phyloP scores from a whole-genome alignment of 1,140 invertebrate species.

The Dendroctonus valens region DNA sequence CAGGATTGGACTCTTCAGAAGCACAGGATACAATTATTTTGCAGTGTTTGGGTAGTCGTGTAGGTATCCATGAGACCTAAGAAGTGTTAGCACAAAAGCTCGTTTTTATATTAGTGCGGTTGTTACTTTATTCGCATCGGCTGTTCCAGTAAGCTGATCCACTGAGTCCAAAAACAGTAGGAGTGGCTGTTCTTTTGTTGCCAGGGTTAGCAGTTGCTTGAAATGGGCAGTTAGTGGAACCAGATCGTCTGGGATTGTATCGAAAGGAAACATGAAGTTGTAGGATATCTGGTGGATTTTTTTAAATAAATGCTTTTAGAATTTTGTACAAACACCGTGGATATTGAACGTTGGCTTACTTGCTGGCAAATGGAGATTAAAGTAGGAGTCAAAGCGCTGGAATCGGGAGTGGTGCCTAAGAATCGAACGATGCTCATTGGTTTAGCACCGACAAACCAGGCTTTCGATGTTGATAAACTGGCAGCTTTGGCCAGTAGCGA shows the following conservation, averaged over 20 bases:
- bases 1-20: slow-evolving; percentile 80
- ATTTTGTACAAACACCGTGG: no score
- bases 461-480: slow-evolving; percentile 65
- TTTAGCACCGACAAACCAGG: slow-evolving; percentile 71
- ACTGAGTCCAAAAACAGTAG: slow-evolving; percentile 89
- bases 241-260: slow-evolving; percentile 93
- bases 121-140: slow-evolving; percentile 86
- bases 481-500: slow-evolving; percentile 92
- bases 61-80: slow-evolving; percentile 81
- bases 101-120: neutral
- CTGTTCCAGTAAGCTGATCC: slow-evolving; percentile 92
- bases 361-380: slow-evolving; percentile 94
- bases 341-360: no score
- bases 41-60: slow-evolving; percentile 82
- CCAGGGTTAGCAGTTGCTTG: slow-evolving; percentile 86
- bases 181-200: slow-evolving; percentile 77
- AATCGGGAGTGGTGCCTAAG: slow-evolving; percentile 95
- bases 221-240: slow-evolving; percentile 94
- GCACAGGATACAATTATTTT: slow-evolving; percentile 92
- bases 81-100: neutral
- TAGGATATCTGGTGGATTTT: slow-evolving; percentile 89
- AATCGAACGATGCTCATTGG: slow-evolving; percentile 90
- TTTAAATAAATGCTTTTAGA: no score
- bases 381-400: slow-evolving; percentile 89
- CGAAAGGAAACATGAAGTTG: slow-evolving; percentile 89